phyloP scores from a whole-genome alignment of 2,113 vertebrate species.

The Ramphastos sulfuratus region DNA sequence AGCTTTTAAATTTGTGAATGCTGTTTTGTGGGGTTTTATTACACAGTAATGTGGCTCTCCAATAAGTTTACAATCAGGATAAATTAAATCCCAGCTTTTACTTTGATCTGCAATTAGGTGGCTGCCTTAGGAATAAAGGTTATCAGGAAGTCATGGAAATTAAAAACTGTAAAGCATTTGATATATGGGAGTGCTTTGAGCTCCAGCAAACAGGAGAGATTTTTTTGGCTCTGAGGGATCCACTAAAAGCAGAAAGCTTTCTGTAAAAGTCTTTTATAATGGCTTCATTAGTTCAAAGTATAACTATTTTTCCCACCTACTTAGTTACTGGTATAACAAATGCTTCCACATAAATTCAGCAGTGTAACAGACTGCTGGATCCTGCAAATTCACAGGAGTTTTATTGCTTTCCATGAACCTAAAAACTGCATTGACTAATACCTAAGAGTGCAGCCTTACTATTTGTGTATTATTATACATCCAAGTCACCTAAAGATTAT shows the following conservation, averaged over 20 bases:
- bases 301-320: not conserved
- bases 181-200: not conserved
- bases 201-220: not conserved
- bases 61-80: not conserved
- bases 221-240: not conserved
- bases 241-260: not conserved
- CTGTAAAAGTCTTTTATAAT: not conserved
- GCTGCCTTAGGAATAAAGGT: not conserved
- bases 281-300: not conserved
- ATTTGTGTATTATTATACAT: not conserved
- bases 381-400: not conserved
- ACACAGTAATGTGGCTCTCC: not conserved
- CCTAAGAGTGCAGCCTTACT: rapidly evolving
- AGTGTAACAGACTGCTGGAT: not conserved
- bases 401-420: not conserved
- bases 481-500: not conserved
- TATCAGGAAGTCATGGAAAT: not conserved
- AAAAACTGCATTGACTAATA: not conserved
- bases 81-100: not conserved
- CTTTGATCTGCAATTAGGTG: not conserved
- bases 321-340: not conserved
- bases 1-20: not conserved
- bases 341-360: not conserved
- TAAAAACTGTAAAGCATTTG: not conserved
- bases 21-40: not conserved